Conservation (phyloP, 2,888 invertebrate genomes). For the Pachydiplax longipennis region DNA sequence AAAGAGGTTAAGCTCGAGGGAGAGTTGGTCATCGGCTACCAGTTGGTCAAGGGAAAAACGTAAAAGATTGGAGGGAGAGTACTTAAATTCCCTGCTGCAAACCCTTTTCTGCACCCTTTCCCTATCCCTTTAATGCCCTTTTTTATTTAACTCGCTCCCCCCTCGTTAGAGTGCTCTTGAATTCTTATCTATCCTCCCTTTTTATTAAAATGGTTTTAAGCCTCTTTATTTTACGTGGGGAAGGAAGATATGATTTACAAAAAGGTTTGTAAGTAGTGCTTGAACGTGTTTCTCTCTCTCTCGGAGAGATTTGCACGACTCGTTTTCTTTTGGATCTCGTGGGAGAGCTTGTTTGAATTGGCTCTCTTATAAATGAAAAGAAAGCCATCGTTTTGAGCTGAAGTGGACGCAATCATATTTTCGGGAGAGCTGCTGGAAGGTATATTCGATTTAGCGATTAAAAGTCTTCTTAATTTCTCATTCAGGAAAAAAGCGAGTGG, state of each 20-base stretch:
- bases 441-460: too few relatives aligned
- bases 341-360: neutral
- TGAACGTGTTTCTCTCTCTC: neutral
- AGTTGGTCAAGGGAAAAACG: neutral
- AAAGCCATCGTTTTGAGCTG: too few relatives aligned
- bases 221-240: neutral
- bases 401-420: too few relatives aligned
- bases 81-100: neutral
- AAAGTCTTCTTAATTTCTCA: too few relatives aligned
- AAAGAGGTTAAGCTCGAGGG: neutral
- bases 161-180: too few relatives aligned
- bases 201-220: neutral
- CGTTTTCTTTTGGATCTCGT: neutral
- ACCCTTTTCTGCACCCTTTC: neutral
- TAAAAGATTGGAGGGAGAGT: neutral
- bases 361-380: too few relatives aligned
- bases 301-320: neutral
- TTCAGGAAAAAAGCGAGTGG: too few relatives aligned
- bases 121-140: too few relatives aligned
- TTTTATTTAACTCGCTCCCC: too few relatives aligned
- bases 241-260: neutral
- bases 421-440: too few relatives aligned
- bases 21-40: neutral
- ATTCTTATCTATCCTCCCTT: neutral
- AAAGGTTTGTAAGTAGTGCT: neutral